Percentiles rank a stretch among this genome's conserved stretches.
Conservation (phyloP, 2,888 invertebrate species). For the Caenorhabditis zanzibari region DNA sequence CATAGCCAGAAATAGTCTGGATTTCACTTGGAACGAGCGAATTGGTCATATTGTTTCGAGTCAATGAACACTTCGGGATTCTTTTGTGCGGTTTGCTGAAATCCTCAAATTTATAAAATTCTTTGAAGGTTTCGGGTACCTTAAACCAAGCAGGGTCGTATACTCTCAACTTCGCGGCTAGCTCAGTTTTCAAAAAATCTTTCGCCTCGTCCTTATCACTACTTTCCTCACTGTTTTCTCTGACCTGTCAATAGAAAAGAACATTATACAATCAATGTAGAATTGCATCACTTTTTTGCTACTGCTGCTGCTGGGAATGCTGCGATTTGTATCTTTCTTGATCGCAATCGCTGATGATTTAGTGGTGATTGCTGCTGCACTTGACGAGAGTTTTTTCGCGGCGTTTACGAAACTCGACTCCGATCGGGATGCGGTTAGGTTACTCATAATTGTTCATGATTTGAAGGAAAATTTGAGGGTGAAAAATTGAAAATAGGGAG, state of each 20-base stretch:
- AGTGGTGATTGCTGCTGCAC: conserved; percentile 25
- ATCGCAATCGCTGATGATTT: conserved; percentile 21
- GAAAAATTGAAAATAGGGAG: neutral
- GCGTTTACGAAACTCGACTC: conserved; percentile 39
- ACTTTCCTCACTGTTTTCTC: conserved; percentile 66
- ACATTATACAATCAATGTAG: neutral
- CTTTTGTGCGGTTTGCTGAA: conserved; percentile 62
- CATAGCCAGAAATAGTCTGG: conserved; percentile 56
- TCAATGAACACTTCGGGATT: conserved; percentile 70
- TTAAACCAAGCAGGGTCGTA: conserved; percentile 70
- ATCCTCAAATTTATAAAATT: neutral
- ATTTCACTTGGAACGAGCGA: conserved; percentile 66
- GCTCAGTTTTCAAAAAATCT: conserved; percentile 63
- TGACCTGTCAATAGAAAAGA: conserved; percentile 28
- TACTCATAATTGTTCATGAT: conserved; percentile 47
- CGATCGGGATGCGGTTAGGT: conserved; percentile 47
- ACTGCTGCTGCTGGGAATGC: neutral
- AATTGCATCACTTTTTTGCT: conserved; percentile 53
- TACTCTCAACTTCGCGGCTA: conserved; percentile 59
- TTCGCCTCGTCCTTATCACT: conserved; percentile 66
- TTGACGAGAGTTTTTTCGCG: conserved; percentile 20
- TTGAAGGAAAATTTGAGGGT: neutral
- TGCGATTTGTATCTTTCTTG: conserved; percentile 44
- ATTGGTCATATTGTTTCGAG: conserved; percentile 71
- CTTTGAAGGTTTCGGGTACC: conserved; percentile 1